phyloP scores from a whole-genome alignment of 2,888 invertebrate genomes.

The Colletes collaris region DNA sequence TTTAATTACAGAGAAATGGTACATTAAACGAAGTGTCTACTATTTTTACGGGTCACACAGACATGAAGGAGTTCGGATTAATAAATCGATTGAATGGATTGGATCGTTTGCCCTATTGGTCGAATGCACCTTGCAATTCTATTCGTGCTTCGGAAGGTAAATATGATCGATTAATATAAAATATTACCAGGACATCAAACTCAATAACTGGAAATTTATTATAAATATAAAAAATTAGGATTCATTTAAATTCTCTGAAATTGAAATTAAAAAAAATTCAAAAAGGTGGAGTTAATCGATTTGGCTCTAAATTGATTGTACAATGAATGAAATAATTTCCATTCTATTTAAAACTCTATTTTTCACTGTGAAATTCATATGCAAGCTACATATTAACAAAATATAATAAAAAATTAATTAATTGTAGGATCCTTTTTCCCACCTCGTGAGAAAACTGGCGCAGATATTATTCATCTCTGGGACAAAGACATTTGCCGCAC shows the following conservation, averaged over 20 bases:
- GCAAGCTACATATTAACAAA: too few relatives aligned
- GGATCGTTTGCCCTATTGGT: conserved; percentile 91
- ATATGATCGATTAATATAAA: neutral
- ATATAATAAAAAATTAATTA: too few relatives aligned
- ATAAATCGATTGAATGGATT: conserved; percentile 90
- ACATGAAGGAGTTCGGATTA: conserved; percentile 92
- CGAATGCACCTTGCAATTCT: conserved; percentile 88
- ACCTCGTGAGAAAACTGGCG: conserved; percentile 86
- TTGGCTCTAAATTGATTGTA: too few relatives aligned
- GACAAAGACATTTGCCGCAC: conserved; percentile 94
- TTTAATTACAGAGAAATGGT: conserved; percentile 88
- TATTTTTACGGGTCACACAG: conserved; percentile 89
- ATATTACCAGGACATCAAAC: too few relatives aligned
- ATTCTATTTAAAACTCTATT: too few relatives aligned
- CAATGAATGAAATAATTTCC: too few relatives aligned
- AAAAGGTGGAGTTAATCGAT: too few relatives aligned
- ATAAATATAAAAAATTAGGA: too few relatives aligned
- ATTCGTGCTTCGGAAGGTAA: conserved; percentile 84
- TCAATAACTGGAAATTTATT: too few relatives aligned
- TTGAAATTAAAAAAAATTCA: too few relatives aligned
- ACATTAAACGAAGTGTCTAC: conserved; percentile 92
- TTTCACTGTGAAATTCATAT: too few relatives aligned
- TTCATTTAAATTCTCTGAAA: too few relatives aligned
- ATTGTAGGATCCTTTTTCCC: conserved; percentile 91
- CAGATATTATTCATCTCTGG: conserved; percentile 90